phyloP scores from a whole-genome alignment of 2,113 vertebrate genomes.

The Myotis yumanensis region DNA sequence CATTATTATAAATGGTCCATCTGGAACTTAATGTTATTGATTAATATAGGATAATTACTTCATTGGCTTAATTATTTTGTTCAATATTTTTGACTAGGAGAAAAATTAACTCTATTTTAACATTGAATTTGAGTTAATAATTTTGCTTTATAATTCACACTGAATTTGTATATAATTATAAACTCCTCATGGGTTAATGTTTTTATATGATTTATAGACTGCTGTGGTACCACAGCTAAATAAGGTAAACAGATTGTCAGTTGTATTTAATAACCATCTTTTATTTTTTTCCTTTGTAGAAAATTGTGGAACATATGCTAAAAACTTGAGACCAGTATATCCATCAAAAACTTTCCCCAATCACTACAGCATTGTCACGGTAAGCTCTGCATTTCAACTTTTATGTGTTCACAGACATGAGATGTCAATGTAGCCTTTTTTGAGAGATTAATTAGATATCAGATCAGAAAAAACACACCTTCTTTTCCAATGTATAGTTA shows the following conservation, averaged over 20 bases:
- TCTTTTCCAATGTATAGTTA: background rate
- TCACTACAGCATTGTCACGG: conserved; percentile 97
- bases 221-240: background rate
- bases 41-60: background rate
- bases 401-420: background rate
- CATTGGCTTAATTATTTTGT: conserved; percentile 42
- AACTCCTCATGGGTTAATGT: background rate
- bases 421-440: background rate
- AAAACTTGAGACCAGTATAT: conserved; percentile 92
- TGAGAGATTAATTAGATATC: background rate
- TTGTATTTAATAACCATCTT: conserved; percentile 40
- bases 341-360: conserved; percentile 99
- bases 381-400: conserved; percentile 81
- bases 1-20: background rate
- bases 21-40: background rate
- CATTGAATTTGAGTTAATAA: background rate
- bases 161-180: background rate
- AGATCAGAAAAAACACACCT: background rate
- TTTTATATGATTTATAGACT: background rate
- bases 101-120: background rate
- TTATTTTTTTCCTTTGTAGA: conserved; percentile 82
- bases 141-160: conserved; percentile 17
- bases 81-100: conserved; percentile 4
- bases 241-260: background rate
- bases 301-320: conserved; percentile 88